Percentiles rank a stretch among this genome's conserved stretches.
phyloP scores from a whole-genome alignment of 1,140 invertebrate genomes.

The Marisa cornuarietis region DNA sequence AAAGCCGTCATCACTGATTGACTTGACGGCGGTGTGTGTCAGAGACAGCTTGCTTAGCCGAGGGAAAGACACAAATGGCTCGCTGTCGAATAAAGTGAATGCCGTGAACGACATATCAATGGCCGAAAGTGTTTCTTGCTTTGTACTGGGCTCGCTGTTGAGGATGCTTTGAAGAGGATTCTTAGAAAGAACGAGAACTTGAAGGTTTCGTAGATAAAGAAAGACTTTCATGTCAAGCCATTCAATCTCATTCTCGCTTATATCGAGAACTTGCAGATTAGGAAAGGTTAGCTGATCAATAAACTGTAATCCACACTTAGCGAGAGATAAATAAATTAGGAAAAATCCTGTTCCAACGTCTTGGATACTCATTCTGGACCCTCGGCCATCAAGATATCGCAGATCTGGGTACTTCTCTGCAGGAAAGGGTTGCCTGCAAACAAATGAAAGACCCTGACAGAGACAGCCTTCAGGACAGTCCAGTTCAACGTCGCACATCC shows the following conservation, averaged over 20 bases:
- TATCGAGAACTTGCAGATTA: neutral
- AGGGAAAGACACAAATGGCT: neutral
- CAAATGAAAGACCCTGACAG: slow-evolving; percentile 6
- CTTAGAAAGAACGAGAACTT: neutral
- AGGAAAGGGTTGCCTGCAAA: neutral
- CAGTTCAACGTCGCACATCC: neutral
- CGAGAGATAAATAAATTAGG: neutral
- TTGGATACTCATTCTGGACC: neutral
- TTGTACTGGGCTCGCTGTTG: neutral
- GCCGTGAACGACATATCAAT: neutral
- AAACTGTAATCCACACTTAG: neutral
- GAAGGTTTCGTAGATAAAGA: neutral
- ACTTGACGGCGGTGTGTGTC: neutral
- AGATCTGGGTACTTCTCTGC: neutral
- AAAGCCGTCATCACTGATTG: neutral
- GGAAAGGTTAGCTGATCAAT: neutral
- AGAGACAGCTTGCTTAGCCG: neutral
- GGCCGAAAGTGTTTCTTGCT: neutral
- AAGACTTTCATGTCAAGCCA: neutral
- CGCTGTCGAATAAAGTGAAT: neutral
- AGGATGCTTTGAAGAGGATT: neutral
- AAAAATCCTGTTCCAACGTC: neutral
- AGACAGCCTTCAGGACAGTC: neutral
- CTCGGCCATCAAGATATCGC: slow-evolving; percentile 10
- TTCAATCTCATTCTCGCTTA: neutral